Base-by-base conservation (phyloP, 2,113 vertebrate genomes). In the Thamnaconus septentrionalis region DNA sequence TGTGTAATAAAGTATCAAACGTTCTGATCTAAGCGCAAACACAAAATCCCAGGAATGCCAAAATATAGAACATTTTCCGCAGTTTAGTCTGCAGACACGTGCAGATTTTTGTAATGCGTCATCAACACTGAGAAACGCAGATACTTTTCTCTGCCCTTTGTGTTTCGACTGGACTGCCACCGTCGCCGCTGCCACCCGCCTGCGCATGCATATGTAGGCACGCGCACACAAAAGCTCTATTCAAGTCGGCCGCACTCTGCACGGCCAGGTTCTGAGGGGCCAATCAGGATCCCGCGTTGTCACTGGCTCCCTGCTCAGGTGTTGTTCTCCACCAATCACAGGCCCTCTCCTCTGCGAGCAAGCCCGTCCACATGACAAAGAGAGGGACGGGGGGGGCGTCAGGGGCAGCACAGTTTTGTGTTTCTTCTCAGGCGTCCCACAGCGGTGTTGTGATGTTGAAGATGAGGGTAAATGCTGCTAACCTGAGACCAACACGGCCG, bases 301-400 rank as follows among this genome's bases (percentile, higher is more conserved):
- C 60, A 59, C 59, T 9, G 8, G 61, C 64, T 68, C 65, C 62
- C 53, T 44, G 73, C 81, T 87, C 83, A 89, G 73, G 84, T 87
- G 85, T 81, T 67, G 65, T 62, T 82, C 48, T 76, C 7, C 41
- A 55, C 87, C 85, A 85, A 87, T 87, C 69, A 51, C 50, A 53
- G 59, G 55, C 0, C 0, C 56, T 64, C 12, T 31, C 44, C 44
- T 61, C 7, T 0, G 51, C 47, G 50, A 56, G 51, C 47, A 47
- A 56, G 61, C 53, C 31, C 53, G 12, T 56, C 59, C 10, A 18
- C 69, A 59, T 53, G 64, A 44, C 45, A 41, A 10, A 61, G 44
- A 58, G 11, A 47, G 54, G 55, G 39, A 47, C n/a, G 3, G 6
- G 8, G 41, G 7, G 31, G 3, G 31, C 9, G 7, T 5, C 18